phyloP scores from a whole-genome alignment of 2,797 vertebrate genomes.

The Aythya fuligula region DNA sequence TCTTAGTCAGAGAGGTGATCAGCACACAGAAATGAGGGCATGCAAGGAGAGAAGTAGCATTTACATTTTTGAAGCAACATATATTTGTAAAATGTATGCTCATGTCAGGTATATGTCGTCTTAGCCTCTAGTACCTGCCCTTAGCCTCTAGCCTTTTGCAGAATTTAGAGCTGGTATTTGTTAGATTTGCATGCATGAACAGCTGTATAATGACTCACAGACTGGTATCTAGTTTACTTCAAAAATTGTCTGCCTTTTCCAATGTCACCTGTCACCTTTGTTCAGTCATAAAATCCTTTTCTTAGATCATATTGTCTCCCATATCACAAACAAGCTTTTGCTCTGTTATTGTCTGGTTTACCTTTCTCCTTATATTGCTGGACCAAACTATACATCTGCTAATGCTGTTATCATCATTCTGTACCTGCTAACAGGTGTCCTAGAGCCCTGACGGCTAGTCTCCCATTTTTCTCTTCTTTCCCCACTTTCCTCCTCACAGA shows the following conservation, averaged over 20 bases:
- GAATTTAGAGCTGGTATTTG: background rate
- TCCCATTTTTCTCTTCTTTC: background rate
- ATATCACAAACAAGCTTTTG: background rate
- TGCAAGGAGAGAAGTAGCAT: background rate
- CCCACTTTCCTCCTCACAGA: background rate
- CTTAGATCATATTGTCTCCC: background rate
- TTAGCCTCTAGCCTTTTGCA: background rate
- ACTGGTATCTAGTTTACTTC: background rate
- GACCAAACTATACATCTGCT: background rate
- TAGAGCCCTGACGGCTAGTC: background rate
- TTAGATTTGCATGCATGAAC: background rate
- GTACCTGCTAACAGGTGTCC: background rate
- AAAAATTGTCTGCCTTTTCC: background rate
- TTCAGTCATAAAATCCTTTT: background rate
- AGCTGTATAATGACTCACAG: background rate
- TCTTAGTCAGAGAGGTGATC: background rate
- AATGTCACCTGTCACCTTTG: background rate
- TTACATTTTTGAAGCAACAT: background rate
- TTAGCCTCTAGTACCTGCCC: background rate
- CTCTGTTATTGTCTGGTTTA: background rate
- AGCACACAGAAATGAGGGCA: background rate
- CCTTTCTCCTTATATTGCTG: background rate
- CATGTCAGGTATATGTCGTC: background rate
- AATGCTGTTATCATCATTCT: accelerated
- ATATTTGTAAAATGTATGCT: background rate